Evolutionary conservation across 2,888 invertebrate genomes (phyloP).

Genomic region (Caenorhabditis becei): DNA sequence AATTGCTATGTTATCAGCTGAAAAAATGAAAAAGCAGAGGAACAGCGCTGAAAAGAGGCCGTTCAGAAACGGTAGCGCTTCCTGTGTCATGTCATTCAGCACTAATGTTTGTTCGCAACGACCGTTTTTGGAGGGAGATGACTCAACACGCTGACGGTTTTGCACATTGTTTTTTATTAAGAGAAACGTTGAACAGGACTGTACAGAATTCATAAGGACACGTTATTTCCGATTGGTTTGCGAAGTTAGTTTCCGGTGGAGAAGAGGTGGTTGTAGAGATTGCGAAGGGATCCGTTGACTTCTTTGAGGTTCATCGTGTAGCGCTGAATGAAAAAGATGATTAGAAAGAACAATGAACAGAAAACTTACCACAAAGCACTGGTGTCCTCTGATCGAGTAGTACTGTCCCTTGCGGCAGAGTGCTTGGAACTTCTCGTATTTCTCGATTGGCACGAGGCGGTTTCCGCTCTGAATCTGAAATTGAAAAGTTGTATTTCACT

Average conservation of each 20-base stretch:
- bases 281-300: slow-evolving; percentile 32
- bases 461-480: slow-evolving; percentile 8
- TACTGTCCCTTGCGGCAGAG: slow-evolving; percentile 37
- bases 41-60: too few species aligned
- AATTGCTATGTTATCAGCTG: too few species aligned
- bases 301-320: slow-evolving; percentile 24
- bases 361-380: slow-evolving; percentile 42
- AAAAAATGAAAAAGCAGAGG: too few species aligned
- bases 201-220: background rate
- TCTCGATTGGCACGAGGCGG: background rate
- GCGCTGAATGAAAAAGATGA: slow-evolving; percentile 37
- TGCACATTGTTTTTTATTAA: background rate
- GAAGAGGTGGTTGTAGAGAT: background rate
- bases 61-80: background rate
- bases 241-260: background rate
- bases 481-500: background rate
- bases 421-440: slow-evolving; percentile 3
- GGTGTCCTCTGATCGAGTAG: slow-evolving; percentile 19
- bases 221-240: background rate
- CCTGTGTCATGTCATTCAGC: background rate
- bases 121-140: background rate
- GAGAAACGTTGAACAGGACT: background rate
- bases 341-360: background rate
- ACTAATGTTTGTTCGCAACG: background rate
- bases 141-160: background rate